Evolutionary conservation across 2,113 vertebrate genomes (phyloP).

Genomic region (Natator depressus): DNA sequence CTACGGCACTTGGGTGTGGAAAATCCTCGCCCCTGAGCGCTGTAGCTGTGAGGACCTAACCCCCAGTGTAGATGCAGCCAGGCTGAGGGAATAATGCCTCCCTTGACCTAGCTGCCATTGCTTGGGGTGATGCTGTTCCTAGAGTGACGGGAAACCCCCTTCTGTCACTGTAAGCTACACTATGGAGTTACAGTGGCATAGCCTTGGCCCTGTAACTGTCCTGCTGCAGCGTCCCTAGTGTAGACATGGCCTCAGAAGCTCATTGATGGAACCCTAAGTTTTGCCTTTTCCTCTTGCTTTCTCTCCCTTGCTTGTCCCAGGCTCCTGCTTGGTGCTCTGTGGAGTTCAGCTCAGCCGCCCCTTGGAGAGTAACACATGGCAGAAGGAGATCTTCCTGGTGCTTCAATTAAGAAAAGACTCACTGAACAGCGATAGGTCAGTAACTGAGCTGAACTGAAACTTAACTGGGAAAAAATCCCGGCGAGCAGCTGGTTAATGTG

Average conservation of each 20-base stretch:
- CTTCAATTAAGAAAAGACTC: conserved; percentile 75
- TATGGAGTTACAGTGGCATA: neutral
- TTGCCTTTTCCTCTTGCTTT: neutral
- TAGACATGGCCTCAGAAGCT: neutral
- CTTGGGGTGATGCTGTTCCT: too few species aligned
- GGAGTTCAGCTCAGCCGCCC: neutral
- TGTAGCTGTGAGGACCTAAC: neutral
- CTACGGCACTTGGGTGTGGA: neutral
- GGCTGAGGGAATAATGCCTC: neutral
- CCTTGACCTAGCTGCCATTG: neutral
- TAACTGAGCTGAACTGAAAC: conserved; percentile 83
- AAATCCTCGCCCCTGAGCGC: neutral
- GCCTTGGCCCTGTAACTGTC: neutral
- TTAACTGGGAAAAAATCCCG: conserved; percentile 78
- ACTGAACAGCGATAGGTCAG: conserved; percentile 76
- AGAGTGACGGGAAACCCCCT: too few species aligned
- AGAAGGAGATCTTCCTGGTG: conserved; percentile 6
- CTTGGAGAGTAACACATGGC: neutral
- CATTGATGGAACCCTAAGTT: neutral
- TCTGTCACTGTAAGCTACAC: neutral
- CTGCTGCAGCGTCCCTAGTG: too few species aligned
- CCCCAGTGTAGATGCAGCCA: neutral
- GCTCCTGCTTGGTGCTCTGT: neutral
- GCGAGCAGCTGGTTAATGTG: conserved; percentile 55
- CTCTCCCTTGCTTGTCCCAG: fast-evolving